Evolutionary conservation across 2,888 invertebrate species (phyloP), one percentile per base, ranked within the genome.

Genomic region (Thalpophila matura): DNA sequence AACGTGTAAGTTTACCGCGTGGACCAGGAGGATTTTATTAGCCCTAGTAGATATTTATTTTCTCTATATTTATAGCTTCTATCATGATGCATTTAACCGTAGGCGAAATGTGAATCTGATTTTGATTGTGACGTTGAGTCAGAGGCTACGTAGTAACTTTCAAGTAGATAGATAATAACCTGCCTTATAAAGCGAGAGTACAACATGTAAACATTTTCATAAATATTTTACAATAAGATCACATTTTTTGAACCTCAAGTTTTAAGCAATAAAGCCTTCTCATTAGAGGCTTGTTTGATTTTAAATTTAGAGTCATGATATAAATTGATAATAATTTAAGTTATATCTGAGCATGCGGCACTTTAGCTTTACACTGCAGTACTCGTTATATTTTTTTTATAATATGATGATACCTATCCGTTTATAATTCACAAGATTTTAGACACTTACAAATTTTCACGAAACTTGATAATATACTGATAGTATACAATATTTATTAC

Each of bases 11-110:
- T 87, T 89, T 88, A 89, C 89, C 89, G 86, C 86, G 93, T 87
- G 94, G 94, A 94, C 94, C 94, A 92, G 87, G 89, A 90, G 86
- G 86, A 88, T 86, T 81, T 85, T 86, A 86, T 86, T 89, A 90
- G 91, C 88, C 87, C 90, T 88, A 87, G 88, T 91, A 88, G 86
- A 92, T 92, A 91, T 91, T 90, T 93, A 92, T 93, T 91, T 90
- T 91, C 88, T 87, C 88, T 89, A 89, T 90, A 89, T 90, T 88
- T 87, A 85, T 90, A 90, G 86, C 87, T 86, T 87, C 86, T 88
- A 84, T 88, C 85, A 80, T 86, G 83, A 86, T 91, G 93, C 93
- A 92, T 93, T 93, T 93, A 92, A 88, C 84, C 83, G 72, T 86
- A 88, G 87, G 85, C 83, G 75, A 86, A 86, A 87, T 80, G 86